phyloP scores from a whole-genome alignment of 2,113 vertebrate species.

The Megaleporinus macrocephalus region DNA sequence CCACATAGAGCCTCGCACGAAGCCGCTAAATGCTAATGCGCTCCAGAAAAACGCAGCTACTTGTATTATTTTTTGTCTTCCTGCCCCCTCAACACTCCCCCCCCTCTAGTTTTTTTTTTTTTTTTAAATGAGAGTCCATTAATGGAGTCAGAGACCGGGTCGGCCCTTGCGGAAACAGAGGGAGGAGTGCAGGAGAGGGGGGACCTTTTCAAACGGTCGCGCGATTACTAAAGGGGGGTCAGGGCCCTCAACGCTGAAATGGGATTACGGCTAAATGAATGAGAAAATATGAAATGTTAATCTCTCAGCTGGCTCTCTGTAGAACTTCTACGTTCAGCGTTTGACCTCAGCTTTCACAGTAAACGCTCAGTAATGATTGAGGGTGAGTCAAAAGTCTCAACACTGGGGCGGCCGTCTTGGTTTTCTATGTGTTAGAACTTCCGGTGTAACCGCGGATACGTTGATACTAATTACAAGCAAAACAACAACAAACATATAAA shows the following conservation, averaged over 20 bases:
- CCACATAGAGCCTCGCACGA: slow-evolving; percentile 68
- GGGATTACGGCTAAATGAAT: slow-evolving; percentile 4
- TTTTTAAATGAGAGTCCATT: slow-evolving; percentile 55
- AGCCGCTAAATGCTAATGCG: slow-evolving; percentile 58
- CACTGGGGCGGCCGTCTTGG: no score
- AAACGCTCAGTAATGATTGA: background rate
- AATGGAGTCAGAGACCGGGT: slow-evolving; percentile 48
- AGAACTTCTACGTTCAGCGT: background rate
- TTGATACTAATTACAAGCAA: no score
- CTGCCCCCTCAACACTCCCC: background rate
- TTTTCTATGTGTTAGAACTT: no score
- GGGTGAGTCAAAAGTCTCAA: no score
- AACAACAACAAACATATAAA: no score
- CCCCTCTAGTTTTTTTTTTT: background rate
- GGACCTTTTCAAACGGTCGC: slow-evolving; percentile 7
- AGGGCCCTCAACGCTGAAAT: slow-evolving; percentile 27
- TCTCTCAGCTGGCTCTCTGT: background rate
- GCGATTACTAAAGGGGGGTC: slow-evolving; percentile 12
- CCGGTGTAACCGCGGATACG: no score
- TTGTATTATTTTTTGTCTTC: slow-evolving; percentile 15
- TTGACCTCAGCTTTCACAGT: background rate
- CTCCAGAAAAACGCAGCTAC: slow-evolving; percentile 32
- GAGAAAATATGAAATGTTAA: slow-evolving; percentile 17
- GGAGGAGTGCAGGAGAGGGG: slow-evolving; percentile 17
- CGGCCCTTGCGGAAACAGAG: slow-evolving; percentile 8